These are phyloP conservation scores for Myotis davidii DNA, from an alignment of 2,113 vertebrate species.

Conservation along the genomic window DNA sequence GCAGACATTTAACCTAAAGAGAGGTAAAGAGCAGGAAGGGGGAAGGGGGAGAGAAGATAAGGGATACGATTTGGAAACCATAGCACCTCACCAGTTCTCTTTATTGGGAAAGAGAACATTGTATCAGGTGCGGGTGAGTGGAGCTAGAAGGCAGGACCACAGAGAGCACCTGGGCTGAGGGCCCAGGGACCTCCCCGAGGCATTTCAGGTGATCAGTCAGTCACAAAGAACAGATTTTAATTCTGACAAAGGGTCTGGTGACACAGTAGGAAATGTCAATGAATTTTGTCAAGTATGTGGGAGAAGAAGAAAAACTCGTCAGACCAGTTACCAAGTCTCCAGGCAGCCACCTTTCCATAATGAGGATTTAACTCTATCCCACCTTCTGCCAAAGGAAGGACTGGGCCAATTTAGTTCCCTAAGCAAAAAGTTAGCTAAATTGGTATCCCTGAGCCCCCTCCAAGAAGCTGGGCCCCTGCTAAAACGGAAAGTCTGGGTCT, in stretches of 20 bases:
- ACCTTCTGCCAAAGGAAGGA: not conserved
- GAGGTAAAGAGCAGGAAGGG: rapidly evolving
- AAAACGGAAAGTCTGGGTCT: not conserved
- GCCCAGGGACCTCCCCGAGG: not conserved
- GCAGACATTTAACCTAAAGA: not conserved
- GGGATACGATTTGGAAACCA: not conserved
- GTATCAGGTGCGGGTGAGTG: too few species aligned
- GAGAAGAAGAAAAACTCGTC: slow-evolving; percentile 34
- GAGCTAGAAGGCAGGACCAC: too few species aligned
- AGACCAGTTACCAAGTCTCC: slow-evolving; percentile 37
- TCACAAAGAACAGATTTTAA: slow-evolving; percentile 47
- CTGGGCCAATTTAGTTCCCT: not conserved
- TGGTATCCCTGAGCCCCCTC: not conserved
- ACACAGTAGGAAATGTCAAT: slow-evolving; percentile 20
- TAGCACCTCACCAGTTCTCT: not conserved
- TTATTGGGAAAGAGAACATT: not conserved
- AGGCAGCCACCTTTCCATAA: not conserved
- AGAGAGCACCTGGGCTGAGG: not conserved
- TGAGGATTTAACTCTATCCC: not conserved
- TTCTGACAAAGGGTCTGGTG: slow-evolving; percentile 22
- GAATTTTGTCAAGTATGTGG: not conserved
- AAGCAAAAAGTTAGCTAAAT: not conserved
- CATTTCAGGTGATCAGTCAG: slow-evolving; percentile 1
- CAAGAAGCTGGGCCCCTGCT: not conserved
- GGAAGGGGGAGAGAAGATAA: too few species aligned